Evolutionary conservation across 2,888 invertebrate species (phyloP), one percentile per base, ranked within the genome.

Genomic region (Synanthedon myopaeformis): DNA sequence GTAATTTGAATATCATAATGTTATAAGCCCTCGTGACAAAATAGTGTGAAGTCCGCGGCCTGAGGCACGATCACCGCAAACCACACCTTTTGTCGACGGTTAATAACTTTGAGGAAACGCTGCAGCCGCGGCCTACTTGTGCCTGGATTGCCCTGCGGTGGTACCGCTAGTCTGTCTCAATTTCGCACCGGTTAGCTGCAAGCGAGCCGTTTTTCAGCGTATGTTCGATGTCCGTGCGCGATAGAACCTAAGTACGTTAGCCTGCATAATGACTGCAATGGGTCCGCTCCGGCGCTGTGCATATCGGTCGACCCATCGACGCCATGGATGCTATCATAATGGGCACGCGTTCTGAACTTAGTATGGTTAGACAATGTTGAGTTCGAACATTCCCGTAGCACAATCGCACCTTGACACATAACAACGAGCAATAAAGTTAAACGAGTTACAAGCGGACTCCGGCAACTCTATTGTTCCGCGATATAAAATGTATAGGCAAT

Each of bases 101-200:
- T 76, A 79, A 80, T 78, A 78, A 76, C 74, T 72, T 76, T 64
- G 64, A 72, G 73, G 74, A 75, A 78, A 76, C 74, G 69, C 63
- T 62, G 69, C 74, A 76, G 78, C 62, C 50, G 58, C 69, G 76
- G 64, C 76, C 81, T 67, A 79, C 68, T 76, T 77, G 70, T 64
- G 72, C 78, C 74, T 58, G 55, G 64, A 35, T 51, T 19, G 53
- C 55, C 58, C 76, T 67, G 74, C 68, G 75, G 78, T 70, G 64
- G 66, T 65, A 72, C 77, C 79, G 74, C 76, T 76, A 73, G 66
- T 61, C 65, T 50, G 53, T 45, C 54, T 51, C 53, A 42, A 72
- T 74, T 71, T 68, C 63, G 61, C 62, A 56, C 62, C 62, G 35
- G 35, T 35, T 35, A 55, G 61, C 61, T 60, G 61, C 52, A 13